phyloP scores from a whole-genome alignment of 2,113 vertebrate genomes.

The Opisthocomus hoazin region DNA sequence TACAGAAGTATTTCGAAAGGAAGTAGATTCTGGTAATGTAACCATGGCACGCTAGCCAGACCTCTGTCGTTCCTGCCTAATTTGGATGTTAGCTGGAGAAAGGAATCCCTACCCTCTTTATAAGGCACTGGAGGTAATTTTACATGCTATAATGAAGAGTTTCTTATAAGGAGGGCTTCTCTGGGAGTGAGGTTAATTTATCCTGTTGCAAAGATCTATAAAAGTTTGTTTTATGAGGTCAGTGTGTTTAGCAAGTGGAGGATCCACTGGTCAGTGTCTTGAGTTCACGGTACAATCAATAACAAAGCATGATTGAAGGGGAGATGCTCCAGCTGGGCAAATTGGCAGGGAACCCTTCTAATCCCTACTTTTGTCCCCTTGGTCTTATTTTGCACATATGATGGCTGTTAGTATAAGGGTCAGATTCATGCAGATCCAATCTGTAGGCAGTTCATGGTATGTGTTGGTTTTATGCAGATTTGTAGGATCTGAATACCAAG shows the following conservation, averaged over 20 bases:
- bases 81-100: constrained; percentile 19
- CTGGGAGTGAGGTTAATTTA: constrained; percentile 2
- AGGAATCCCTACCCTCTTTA: constrained; percentile 48
- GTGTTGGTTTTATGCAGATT: constrained; percentile 75
- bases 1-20: neutral
- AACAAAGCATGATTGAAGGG: neutral
- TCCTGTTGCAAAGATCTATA: neutral
- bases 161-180: constrained; percentile 64
- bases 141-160: constrained; percentile 52
- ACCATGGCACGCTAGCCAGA: neutral
- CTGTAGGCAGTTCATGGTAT: constrained; percentile 63
- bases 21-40: constrained; percentile 10
- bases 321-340: constrained; percentile 8
- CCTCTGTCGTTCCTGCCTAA: neutral
- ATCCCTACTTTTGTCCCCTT: constrained; percentile 64
- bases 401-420: constrained; percentile 65
- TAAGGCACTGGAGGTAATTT: constrained; percentile 53
- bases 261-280: constrained; percentile 2
- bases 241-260: constrained; percentile 3
- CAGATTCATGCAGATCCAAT: constrained; percentile 66
- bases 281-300: neutral
- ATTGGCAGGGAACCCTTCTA: constrained; percentile 37
- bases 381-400: constrained; percentile 67
- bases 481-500: constrained; percentile 73
- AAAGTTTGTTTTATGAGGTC: constrained; percentile 8